Percentiles rank a stretch among this genome's conserved stretches.
These are phyloP conservation scores for Acrobeloides nanus DNA, from an alignment of 2,888 invertebrate species.

Conservation along the genomic window DNA sequence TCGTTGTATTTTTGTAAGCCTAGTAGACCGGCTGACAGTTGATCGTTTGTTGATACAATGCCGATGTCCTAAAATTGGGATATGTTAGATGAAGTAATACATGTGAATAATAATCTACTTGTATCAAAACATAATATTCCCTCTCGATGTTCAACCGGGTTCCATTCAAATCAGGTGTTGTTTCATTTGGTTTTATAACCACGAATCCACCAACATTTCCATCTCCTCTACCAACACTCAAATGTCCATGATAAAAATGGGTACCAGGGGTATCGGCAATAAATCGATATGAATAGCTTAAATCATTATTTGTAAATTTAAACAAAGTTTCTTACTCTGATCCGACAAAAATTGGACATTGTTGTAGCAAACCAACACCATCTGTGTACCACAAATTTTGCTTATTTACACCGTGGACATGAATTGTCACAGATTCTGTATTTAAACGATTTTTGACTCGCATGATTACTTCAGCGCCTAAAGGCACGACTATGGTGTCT, in stretches of 20 bases:
- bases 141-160: constrained; percentile 10
- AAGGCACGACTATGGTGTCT: constrained; percentile 39
- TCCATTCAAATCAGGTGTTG: constrained; percentile 13
- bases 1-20: no score
- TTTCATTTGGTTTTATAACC: constrained; percentile 10
- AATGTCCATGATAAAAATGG: constrained; percentile 44
- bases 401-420: constrained; percentile 48
- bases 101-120: no score
- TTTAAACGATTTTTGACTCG: constrained; percentile 38
- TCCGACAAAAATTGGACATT: constrained; percentile 34
- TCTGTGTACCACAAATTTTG: constrained; percentile 42
- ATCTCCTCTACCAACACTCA: constrained; percentile 44
- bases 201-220: constrained; percentile 43
- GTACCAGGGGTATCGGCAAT: constrained; percentile 47
- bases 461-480: constrained; percentile 37
- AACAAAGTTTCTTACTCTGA: no score
- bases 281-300: constrained; percentile 45
- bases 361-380: constrained; percentile 42
- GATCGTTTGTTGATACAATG: no score
- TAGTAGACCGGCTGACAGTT: no score
- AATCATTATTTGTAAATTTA: no score
- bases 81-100: no score
- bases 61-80: no score
- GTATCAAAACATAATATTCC: constrained; percentile 40
- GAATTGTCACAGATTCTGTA: constrained; percentile 39